Evolutionary conservation across 2,113 vertebrate species (phyloP).

Genomic region (Geococcyx californianus): DNA sequence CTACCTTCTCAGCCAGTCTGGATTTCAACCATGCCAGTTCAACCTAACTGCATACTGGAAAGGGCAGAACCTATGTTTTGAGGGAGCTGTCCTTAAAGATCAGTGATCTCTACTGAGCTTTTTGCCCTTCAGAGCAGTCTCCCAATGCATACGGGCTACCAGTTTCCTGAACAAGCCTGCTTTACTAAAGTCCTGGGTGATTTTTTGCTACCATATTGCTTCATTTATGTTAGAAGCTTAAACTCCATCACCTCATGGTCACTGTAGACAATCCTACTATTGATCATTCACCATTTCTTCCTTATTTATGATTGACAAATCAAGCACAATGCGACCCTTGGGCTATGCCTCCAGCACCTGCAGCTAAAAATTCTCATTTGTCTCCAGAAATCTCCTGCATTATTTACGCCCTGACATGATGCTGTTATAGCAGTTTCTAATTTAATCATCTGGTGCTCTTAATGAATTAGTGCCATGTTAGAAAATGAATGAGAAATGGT

Average conservation of each 20-base stretch:
- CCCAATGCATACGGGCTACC: background rate
- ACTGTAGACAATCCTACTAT: background rate
- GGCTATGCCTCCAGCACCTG: background rate
- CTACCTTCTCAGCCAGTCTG: background rate
- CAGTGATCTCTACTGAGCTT: background rate
- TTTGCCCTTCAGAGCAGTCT: background rate
- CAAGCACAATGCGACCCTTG: accelerated
- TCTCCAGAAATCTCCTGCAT: background rate
- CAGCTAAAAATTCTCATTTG: background rate
- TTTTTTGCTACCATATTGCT: background rate
- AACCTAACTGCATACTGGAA: background rate
- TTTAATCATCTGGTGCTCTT: background rate
- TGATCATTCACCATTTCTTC: background rate
- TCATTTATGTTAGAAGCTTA: background rate
- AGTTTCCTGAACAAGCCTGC: background rate
- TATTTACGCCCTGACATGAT: background rate
- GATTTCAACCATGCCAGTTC: background rate
- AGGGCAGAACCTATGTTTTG: background rate
- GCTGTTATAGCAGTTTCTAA: background rate
- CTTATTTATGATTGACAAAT: background rate
- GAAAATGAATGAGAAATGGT: background rate
- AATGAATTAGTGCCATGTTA: background rate
- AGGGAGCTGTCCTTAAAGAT: background rate
- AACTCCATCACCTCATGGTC: background rate
- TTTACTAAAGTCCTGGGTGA: background rate